These are phyloP conservation scores for Nowickia ferox DNA, from an alignment of 2,888 invertebrate species.

Conservation along the genomic window DNA sequence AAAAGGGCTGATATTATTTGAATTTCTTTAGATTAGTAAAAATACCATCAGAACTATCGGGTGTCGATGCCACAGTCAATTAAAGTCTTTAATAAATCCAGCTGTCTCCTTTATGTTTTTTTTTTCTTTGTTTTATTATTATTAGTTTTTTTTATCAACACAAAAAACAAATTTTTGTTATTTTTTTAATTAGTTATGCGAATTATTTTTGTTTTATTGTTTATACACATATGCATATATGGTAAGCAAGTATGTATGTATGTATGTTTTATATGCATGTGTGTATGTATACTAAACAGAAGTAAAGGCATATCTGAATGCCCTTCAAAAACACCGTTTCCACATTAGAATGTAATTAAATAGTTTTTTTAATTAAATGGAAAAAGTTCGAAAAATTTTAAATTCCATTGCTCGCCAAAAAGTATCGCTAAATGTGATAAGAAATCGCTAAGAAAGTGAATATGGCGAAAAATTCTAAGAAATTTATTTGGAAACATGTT, in stretches of 20 bases:
- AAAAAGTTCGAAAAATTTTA: no score
- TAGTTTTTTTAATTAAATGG: neutral
- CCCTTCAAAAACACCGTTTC: neutral
- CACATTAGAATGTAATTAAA: neutral
- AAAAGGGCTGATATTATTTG: no score
- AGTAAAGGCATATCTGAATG: neutral
- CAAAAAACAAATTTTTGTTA: neutral
- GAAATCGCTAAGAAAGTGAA: no score
- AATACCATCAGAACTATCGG: slow-evolving; percentile 1
- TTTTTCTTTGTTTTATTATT: no score
- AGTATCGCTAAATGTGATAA: no score
- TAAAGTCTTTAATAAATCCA: slow-evolving; percentile 9
- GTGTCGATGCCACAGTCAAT: neutral
- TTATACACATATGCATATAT: no score
- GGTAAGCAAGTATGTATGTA: no score
- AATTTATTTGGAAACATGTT: no score
- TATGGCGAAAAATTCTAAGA: no score
- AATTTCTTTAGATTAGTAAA: neutral
- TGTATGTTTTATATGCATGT: no score
- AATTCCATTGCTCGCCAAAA: no score
- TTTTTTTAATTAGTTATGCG: neutral
- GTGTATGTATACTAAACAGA: neutral
- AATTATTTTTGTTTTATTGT: neutral
- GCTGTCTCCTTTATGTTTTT: neutral
- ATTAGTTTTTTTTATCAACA: no score